Percentiles rank a stretch among this genome's conserved stretches.
These are phyloP conservation scores for Enteromius trimaculatus DNA, from an alignment of 2,797 vertebrate species.

Conservation along the genomic window DNA sequence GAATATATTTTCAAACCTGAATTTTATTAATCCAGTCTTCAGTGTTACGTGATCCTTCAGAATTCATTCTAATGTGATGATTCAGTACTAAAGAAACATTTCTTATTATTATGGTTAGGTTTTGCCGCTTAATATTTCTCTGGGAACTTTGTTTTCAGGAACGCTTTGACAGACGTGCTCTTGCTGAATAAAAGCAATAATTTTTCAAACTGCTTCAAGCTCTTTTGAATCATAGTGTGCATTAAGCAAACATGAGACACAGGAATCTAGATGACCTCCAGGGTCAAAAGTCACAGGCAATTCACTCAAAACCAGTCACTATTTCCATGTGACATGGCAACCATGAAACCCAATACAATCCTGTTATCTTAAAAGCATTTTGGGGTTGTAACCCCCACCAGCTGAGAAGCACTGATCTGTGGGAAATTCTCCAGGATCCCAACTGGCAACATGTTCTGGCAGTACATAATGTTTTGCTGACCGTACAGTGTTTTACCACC, in stretches of 20 bases:
- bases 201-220: not conserved
- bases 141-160: not conserved
- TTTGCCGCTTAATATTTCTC: not conserved
- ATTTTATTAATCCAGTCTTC: not conserved
- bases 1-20: not conserved
- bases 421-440: not conserved
- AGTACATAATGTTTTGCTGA: conserved; percentile 33
- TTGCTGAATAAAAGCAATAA: not conserved
- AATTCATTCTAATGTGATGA: not conserved
- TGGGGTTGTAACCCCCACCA: not conserved
- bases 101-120: not conserved
- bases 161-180: not conserved
- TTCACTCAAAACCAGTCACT: conserved; percentile 1
- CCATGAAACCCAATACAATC: conserved; percentile 22
- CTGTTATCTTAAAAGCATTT: conserved; percentile 8
- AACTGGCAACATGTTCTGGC: conserved; percentile 20
- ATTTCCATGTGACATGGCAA: not conserved
- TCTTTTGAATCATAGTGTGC: not conserved
- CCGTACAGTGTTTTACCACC: conserved; percentile 29
- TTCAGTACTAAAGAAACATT: not conserved
- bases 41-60: not conserved
- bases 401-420: not conserved
- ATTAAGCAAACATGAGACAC: not conserved
- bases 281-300: conserved; percentile 5
- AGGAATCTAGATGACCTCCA: not conserved